Conservation (phyloP, 2,888 invertebrate species). For the Pseudococcus longispinus region DNA sequence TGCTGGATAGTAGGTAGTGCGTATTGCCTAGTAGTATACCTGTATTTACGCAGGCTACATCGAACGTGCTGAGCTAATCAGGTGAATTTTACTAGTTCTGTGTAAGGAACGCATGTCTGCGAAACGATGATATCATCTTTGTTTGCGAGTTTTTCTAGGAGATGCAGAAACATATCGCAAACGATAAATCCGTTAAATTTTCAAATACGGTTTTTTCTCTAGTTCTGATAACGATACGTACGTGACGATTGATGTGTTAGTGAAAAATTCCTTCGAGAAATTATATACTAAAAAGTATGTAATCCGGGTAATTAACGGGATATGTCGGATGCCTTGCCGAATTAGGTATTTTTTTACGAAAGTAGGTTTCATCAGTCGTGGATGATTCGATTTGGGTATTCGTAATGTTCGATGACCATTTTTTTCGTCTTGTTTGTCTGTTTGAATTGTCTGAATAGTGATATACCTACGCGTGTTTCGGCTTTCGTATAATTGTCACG, state of each 20-base stretch:
- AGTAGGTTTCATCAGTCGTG: neutral
- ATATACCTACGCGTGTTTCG: neutral
- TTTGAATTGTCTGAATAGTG: neutral
- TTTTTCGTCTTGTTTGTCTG: neutral
- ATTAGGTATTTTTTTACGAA: neutral
- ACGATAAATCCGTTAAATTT: neutral
- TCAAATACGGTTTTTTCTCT: neutral
- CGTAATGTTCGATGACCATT: neutral
- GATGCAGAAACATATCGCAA: neutral
- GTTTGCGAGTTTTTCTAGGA: neutral
- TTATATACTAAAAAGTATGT: neutral
- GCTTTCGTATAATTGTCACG: conserved; percentile 16
- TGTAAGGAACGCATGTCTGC: neutral
- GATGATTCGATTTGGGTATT: neutral
- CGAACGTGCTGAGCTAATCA: neutral
- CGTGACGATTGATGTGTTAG: neutral
- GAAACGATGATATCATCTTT: neutral
- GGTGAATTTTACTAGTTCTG: neutral
- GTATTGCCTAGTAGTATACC: no score
- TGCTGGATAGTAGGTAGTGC: neutral
- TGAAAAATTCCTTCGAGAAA: neutral
- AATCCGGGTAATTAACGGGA: neutral
- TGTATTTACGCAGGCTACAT: neutral
- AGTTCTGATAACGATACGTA: neutral
- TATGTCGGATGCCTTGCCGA: neutral